Conservation (phyloP, 1,140 invertebrate genomes). For the Plodia interpunctella region DNA sequence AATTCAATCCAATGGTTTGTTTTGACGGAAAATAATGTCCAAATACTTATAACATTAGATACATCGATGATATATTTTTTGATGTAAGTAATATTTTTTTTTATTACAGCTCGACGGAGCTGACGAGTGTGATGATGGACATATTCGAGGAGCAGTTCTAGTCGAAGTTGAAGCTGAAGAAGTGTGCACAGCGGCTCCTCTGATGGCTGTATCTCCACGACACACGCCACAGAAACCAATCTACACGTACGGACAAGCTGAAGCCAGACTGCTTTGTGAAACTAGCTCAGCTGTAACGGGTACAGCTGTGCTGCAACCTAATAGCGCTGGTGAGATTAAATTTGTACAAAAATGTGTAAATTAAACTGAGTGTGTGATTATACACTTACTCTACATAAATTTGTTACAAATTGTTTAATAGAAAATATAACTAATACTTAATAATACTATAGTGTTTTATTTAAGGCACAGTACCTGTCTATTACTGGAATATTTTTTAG, state of each 20-base stretch:
- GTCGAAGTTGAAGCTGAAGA: constrained; percentile 84
- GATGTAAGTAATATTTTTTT: not conserved
- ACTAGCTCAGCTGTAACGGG: constrained; percentile 59
- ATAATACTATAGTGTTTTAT: not conserved
- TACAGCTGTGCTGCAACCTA: constrained; percentile 56
- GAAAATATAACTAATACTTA: not conserved
- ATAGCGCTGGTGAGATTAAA: constrained; percentile 45
- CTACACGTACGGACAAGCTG: constrained; percentile 79
- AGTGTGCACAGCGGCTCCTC: constrained; percentile 81
- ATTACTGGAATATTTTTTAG: constrained; percentile 10
- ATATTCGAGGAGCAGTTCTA: constrained; percentile 78
- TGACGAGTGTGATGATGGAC: constrained; percentile 75
- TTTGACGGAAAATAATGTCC: too few relatives aligned
- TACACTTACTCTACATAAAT: too few relatives aligned
- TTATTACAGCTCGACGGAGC: constrained; percentile 45
- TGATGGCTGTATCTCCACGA: constrained; percentile 79
- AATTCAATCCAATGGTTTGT: too few relatives aligned
- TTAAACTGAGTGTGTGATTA: not conserved
- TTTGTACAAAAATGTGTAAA: not conserved
- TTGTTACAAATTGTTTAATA: not conserved
- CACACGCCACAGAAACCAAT: constrained; percentile 82
- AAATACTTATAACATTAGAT: too few relatives aligned
- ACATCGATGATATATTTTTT: too few relatives aligned
- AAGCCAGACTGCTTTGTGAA: constrained; percentile 60
- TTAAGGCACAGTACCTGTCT: not conserved